A percentile compares a stretch with the other conserved stretches of the same genome.
Conservation (phyloP, 2,797 vertebrate genomes). For the Craterocephalus amniculus region DNA sequence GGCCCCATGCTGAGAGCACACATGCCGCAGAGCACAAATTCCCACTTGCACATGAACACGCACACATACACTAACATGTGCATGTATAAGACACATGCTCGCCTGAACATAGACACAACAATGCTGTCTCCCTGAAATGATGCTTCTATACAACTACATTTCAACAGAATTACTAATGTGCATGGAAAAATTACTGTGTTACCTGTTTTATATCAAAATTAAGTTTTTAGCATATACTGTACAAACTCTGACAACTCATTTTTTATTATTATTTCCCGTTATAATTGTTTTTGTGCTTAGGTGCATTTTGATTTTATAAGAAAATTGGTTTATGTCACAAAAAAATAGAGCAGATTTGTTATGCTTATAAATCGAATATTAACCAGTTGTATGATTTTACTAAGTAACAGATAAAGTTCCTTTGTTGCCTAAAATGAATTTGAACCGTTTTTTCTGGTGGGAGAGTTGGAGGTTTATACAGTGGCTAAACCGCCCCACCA, state of each 20-base stretch:
- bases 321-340: neutral
- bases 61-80: constrained; percentile 43
- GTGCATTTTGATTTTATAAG: neutral
- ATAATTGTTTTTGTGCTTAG: neutral
- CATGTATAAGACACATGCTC: constrained; percentile 31
- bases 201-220: neutral
- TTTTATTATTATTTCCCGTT: neutral
- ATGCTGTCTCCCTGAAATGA: constrained; percentile 10
- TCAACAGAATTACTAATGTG: too few species aligned
- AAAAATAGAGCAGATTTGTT: too few species aligned
- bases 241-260: neutral
- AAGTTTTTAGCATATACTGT: neutral
- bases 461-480: neutral
- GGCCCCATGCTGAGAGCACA: constrained; percentile 83
- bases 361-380: too few species aligned
- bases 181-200: neutral
- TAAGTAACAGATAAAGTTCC: too few species aligned
- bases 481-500: neutral
- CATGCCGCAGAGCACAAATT: constrained; percentile 75
- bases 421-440: neutral
- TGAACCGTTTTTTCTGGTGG: neutral
- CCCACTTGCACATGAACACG: constrained; percentile 58
- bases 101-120: constrained; percentile 38
- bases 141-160: constrained; percentile 4
- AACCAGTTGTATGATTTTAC: too few species aligned